Percentiles rank a stretch among this genome's conserved stretches.
Conservation (phyloP, 2,113 vertebrate species). For the Acanthisitta chloris region DNA sequence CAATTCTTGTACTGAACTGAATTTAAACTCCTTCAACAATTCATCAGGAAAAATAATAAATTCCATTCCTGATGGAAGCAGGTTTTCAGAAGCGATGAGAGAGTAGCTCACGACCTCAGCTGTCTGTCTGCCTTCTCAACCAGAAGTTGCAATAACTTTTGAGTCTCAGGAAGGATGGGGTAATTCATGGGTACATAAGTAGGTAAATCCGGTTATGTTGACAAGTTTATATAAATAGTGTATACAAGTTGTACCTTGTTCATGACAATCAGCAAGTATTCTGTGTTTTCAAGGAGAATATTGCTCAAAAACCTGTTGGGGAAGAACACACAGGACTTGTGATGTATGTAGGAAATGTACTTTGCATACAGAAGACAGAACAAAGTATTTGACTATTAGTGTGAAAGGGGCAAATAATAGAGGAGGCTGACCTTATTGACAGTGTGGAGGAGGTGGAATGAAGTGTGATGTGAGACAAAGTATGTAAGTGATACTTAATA, state of each 20-base stretch:
- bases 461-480: not conserved
- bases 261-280: not conserved
- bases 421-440: not conserved
- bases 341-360: not conserved
- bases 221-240: not conserved
- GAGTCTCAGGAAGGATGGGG: not conserved
- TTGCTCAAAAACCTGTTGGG: not conserved
- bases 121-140: not conserved
- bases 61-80: not conserved
- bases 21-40: not conserved
- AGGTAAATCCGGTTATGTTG: not conserved
- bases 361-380: not conserved
- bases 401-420: not conserved
- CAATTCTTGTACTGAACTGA: not conserved
- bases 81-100: not conserved
- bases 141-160: not conserved
- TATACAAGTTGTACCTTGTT: not conserved
- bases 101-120: not conserved
- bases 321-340: not conserved
- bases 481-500: not conserved
- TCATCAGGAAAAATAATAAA: not conserved
- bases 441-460: not conserved
- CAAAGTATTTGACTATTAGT: not conserved
- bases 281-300: not conserved
- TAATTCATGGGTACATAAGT: not conserved